A percentile compares a stretch with the other conserved stretches of the same genome.
Conservation (phyloP, 2,113 vertebrate genomes). For the Centropus bengalensis region DNA sequence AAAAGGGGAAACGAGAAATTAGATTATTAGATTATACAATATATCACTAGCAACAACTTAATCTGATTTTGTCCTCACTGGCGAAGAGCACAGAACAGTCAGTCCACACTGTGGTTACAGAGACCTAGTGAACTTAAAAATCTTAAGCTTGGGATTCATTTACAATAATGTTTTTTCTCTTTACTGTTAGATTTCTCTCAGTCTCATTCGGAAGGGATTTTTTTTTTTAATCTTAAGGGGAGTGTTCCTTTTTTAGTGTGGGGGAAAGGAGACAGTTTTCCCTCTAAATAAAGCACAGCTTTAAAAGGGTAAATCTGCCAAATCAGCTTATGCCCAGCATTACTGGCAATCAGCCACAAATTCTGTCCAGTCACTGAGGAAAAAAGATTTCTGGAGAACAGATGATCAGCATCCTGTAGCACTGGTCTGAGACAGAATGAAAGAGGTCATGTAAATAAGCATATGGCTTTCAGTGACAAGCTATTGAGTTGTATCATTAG, state of each 20-base stretch:
- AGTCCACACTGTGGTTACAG: background rate
- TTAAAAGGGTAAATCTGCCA: slow-evolving; percentile 24
- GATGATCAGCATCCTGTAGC: slow-evolving; percentile 3
- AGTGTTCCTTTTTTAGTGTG: background rate
- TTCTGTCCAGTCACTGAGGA: slow-evolving; percentile 7
- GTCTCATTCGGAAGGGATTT: background rate
- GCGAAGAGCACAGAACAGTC: background rate
- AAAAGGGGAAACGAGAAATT: slow-evolving; percentile 29
- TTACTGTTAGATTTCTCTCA: background rate
- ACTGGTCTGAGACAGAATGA: background rate
- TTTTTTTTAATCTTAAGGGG: background rate
- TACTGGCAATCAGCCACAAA: slow-evolving; percentile 23
- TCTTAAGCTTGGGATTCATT: background rate
- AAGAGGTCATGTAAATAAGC: slow-evolving; percentile 16
- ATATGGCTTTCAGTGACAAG: background rate
- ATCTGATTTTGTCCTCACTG: background rate
- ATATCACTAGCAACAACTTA: background rate
- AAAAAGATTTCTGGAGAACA: background rate
- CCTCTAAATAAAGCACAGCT: slow-evolving; percentile 5
- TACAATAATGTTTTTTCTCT: background rate
- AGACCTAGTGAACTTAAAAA: background rate
- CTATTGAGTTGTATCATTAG: background rate
- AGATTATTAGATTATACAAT: background rate
- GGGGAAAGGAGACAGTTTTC: background rate
- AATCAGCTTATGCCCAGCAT: slow-evolving; percentile 37